Conservation (phyloP, 2,888 invertebrate species). For the Cryptus armator region DNA sequence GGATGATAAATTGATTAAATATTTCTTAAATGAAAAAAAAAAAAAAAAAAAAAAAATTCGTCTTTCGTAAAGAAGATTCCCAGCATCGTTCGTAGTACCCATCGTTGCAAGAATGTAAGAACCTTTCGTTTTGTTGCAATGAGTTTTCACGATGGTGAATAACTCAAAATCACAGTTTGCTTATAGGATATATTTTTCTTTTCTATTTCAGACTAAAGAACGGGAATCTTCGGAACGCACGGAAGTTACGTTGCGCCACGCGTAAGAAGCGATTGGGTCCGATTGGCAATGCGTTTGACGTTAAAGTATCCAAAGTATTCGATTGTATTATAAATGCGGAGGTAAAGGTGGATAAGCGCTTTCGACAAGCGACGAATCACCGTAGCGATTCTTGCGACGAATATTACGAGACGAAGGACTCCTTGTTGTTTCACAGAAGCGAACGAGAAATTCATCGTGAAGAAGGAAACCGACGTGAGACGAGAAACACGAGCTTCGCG, state of each 20-base stretch:
- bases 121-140: neutral
- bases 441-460: constrained; percentile 73
- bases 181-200: constrained; percentile 23
- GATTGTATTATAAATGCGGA: constrained; percentile 16
- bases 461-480: constrained; percentile 65
- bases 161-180: constrained; percentile 8
- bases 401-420: constrained; percentile 66
- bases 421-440: constrained; percentile 73
- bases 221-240: constrained; percentile 33
- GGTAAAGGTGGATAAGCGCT: neutral
- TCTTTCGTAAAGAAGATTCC: neutral
- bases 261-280: neutral
- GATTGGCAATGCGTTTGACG: neutral
- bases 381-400: constrained; percentile 76
- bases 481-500: neutral
- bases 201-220: constrained; percentile 42
- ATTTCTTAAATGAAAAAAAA: neutral
- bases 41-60: constrained; percentile 21
- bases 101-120: neutral
- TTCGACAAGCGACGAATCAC: neutral
- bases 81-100: neutral
- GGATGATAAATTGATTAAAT: neutral
- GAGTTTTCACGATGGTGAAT: neutral
- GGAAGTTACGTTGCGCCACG: constrained; percentile 23
- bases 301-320: constrained; percentile 8